Evolutionary conservation across 1,140 invertebrate genomes (phyloP).

Genomic region (Heliconius hermathena): DNA sequence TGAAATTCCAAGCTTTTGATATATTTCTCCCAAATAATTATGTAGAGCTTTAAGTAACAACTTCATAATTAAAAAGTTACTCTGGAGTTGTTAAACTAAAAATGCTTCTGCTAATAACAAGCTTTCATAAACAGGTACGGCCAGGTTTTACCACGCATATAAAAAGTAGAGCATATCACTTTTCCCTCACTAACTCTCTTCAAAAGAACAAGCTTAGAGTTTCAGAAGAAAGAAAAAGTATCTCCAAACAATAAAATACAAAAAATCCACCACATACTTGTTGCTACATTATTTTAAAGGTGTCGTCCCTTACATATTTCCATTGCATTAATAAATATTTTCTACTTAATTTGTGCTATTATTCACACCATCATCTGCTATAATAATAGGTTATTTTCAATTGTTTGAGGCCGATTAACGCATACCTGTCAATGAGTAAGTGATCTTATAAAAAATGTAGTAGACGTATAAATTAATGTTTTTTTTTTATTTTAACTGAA

Average conservation of each 20-base stretch:
- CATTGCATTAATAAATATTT: constrained; percentile 19
- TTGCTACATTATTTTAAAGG: background rate
- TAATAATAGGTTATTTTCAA: constrained; percentile 21
- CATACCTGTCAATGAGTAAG: background rate
- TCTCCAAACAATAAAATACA: background rate
- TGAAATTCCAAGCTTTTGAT: no score
- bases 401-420: constrained; percentile 14
- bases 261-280: background rate
- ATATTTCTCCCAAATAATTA: no score
- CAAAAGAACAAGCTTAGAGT: background rate
- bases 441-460: background rate
- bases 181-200: no score
- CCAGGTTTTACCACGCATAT: background rate
- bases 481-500: background rate
- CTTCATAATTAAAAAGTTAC: no score
- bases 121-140: no score
- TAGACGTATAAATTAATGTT: background rate
- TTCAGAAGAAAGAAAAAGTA: background rate
- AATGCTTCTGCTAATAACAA: no score
- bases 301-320: background rate
- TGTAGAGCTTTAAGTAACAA: no score
- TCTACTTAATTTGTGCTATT: constrained; percentile 32
- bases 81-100: no score
- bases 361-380: constrained; percentile 28
- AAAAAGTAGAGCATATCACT: background rate